Percentiles rank a stretch among this genome's conserved stretches.
Conservation (phyloP, 2,797 vertebrate genomes). For the Myotis planiceps region DNA sequence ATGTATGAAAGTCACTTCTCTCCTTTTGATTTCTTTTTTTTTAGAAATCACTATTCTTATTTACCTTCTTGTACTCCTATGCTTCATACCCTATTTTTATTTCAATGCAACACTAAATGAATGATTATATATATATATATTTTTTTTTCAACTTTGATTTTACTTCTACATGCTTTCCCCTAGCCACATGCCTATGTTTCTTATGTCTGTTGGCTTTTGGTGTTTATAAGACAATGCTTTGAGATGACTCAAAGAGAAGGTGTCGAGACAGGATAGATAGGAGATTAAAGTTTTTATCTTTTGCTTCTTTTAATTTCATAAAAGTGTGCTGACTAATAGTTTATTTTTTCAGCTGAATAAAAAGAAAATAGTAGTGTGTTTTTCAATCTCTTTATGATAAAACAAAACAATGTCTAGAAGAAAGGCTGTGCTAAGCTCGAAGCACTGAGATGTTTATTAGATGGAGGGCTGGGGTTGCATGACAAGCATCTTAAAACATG, state of each 20-base stretch:
- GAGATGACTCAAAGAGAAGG: not conserved
- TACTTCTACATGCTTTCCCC: not conserved
- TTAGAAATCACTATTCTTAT: not conserved
- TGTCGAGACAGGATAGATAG: not conserved
- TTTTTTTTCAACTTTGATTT: not conserved
- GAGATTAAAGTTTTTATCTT: not conserved
- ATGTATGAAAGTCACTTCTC: not conserved
- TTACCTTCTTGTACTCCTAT: not conserved
- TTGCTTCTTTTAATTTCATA: not conserved
- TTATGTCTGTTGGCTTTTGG: not conserved
- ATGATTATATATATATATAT: not conserved
- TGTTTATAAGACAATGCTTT: not conserved
- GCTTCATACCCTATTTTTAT: not conserved
- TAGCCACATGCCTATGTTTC: not conserved
- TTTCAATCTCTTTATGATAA: not conserved
- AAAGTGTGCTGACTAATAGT: not conserved
- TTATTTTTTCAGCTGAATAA: not conserved
- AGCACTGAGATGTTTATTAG: conserved; percentile 18
- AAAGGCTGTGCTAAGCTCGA: not conserved
- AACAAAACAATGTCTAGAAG: not conserved
- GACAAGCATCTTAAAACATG: conserved; percentile 53
- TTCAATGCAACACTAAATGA: not conserved
- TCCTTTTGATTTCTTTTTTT: not conserved
- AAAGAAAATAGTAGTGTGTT: not conserved
- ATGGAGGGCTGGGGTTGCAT: not conserved